These are phyloP conservation scores for Camelus bactrianus DNA, from an alignment of 2,113 vertebrate species.

Conservation along the genomic window DNA sequence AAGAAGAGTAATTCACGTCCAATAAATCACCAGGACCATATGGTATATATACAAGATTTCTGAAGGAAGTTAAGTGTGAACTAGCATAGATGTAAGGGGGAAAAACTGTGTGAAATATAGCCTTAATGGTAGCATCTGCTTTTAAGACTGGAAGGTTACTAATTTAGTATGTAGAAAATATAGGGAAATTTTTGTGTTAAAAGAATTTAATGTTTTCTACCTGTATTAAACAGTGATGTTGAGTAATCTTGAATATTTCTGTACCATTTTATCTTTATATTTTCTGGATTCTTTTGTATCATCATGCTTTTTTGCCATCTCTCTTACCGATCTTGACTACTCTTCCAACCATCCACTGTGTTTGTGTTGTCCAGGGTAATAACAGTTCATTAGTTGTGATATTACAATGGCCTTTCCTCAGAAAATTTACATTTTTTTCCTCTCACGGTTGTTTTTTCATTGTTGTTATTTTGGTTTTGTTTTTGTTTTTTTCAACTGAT, in stretches of 20 bases:
- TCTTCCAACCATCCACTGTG: background rate
- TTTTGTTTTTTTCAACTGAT: background rate
- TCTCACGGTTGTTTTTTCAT: background rate
- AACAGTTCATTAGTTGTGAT: background rate
- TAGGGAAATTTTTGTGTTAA: background rate
- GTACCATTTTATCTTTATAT: background rate
- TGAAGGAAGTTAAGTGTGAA: slow-evolving; percentile 84
- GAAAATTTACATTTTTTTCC: background rate
- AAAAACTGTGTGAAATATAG: slow-evolving; percentile 75
- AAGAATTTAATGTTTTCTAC: background rate
- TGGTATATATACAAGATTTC: slow-evolving; percentile 85
- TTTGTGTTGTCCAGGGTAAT: background rate
- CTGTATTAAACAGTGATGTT: background rate
- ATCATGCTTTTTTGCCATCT: background rate
- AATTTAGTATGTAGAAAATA: slow-evolving; percentile 59
- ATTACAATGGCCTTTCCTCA: background rate
- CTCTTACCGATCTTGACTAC: background rate
- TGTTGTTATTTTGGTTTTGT: background rate
- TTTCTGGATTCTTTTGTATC: background rate
- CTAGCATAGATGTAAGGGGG: slow-evolving; percentile 75
- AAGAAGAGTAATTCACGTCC: slow-evolving; percentile 69
- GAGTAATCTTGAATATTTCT: background rate
- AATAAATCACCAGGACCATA: slow-evolving; percentile 85
- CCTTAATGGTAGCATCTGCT: slow-evolving; percentile 78
- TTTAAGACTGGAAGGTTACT: slow-evolving; percentile 71